phyloP scores from a whole-genome alignment of 2,888 invertebrate species.

The Cordilura impudica region DNA sequence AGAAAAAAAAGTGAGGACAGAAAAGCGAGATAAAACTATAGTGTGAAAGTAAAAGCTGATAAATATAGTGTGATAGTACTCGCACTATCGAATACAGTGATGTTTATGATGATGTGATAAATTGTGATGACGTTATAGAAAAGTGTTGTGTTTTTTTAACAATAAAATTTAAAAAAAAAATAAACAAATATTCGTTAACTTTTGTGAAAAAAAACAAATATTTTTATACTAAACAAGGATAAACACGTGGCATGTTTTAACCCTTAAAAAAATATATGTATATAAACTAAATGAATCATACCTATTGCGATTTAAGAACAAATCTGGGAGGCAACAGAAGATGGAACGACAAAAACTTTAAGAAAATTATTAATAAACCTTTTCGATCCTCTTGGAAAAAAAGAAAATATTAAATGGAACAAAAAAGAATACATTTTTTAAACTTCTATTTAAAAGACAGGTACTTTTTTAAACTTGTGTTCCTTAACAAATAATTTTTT shows the following conservation, averaged over 20 bases:
- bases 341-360: too few relatives aligned
- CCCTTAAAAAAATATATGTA: neutral
- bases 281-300: too few relatives aligned
- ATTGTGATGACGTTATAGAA: constrained; percentile 12
- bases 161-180: neutral
- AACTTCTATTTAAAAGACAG: too few relatives aligned
- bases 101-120: constrained; percentile 14
- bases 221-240: constrained; percentile 15
- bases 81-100: neutral
- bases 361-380: too few relatives aligned
- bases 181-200: neutral
- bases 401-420: too few relatives aligned
- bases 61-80: neutral
- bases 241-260: constrained; percentile 44
- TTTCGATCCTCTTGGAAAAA: too few relatives aligned
- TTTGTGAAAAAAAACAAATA: neutral
- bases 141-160: neutral
- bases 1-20: constrained; percentile 2
- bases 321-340: too few relatives aligned
- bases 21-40: neutral
- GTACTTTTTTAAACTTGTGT: too few relatives aligned
- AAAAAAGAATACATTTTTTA: too few relatives aligned
- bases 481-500: too few relatives aligned
- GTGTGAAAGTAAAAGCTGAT: neutral
- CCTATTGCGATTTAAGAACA: neutral